These are phyloP conservation scores for Phoeniculus purpureus DNA, from an alignment of 2,797 vertebrate species.

Conservation along the genomic window DNA sequence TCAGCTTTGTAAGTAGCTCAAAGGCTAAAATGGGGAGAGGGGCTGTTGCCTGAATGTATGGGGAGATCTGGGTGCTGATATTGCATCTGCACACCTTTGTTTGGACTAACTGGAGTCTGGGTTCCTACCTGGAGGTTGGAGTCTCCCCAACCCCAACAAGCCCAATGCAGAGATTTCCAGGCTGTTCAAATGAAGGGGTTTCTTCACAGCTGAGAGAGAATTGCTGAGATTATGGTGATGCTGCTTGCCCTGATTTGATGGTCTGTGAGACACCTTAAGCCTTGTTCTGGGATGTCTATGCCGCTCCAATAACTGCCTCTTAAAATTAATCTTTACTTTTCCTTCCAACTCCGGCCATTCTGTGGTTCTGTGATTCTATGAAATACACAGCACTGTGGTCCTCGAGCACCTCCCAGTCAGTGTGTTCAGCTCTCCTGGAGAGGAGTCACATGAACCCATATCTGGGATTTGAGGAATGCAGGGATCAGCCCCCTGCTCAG, in stretches of 20 bases:
- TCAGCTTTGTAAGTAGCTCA: background rate
- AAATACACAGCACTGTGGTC: background rate
- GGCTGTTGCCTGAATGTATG: fast-evolving
- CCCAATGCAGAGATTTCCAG: background rate
- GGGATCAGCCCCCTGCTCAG: background rate
- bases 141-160: background rate
- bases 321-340: background rate
- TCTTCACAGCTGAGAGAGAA: background rate
- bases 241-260: background rate
- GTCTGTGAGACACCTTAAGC: background rate
- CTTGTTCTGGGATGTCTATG: background rate
- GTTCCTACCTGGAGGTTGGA: background rate
- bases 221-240: background rate
- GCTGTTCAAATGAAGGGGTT: background rate
- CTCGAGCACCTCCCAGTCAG: background rate
- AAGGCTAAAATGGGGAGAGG: background rate
- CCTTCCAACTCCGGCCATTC: too few relatives aligned
- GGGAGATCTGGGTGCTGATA: background rate
- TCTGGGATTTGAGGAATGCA: background rate
- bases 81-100: fast-evolving
- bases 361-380: too few relatives aligned
- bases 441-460: fast-evolving
- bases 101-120: background rate
- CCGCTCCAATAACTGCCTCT: background rate
- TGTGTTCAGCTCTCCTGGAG: background rate